phyloP scores from a whole-genome alignment of 2,113 vertebrate species.

The Ammodytes marinus region DNA sequence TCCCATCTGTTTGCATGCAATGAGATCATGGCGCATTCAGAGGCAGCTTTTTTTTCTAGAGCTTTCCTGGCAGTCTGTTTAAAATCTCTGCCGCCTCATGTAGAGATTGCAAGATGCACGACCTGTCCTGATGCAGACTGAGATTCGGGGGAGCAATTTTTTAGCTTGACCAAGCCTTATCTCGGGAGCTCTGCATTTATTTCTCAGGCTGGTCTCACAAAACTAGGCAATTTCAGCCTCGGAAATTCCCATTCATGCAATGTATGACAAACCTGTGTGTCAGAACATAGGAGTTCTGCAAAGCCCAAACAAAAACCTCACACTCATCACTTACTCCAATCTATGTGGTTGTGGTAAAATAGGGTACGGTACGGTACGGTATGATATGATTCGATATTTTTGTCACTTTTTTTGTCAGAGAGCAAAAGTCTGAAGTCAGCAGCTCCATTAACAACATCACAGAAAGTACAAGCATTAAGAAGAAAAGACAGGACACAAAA shows the following conservation, averaged over 20 bases:
- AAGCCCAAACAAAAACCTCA: not conserved
- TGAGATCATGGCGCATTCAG: constrained; percentile 42
- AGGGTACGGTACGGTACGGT: no score
- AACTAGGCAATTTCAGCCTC: not conserved
- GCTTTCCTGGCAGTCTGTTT: constrained; percentile 56
- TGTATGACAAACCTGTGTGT: not conserved
- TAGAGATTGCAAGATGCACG: constrained; percentile 4
- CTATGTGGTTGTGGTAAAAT: not conserved
- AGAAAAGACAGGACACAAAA: no score
- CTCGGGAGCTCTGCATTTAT: no score
- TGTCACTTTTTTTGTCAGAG: no score
- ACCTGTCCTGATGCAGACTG: not conserved
- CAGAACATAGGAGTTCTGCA: not conserved
- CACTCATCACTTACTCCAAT: not conserved
- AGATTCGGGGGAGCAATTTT: not conserved
- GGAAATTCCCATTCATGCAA: not conserved
- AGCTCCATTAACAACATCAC: no score
- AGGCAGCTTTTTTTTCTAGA: constrained; percentile 15
- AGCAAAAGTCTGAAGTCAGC: no score
- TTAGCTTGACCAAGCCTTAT: no score
- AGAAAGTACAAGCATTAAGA: no score
- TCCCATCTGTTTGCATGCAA: constrained; percentile 44
- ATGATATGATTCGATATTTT: no score
- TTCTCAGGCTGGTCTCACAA: no score
- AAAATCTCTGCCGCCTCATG: constrained; percentile 43